These are phyloP conservation scores for Sitta europaea DNA, from an alignment of 2,113 vertebrate genomes.

Conservation along the genomic window DNA sequence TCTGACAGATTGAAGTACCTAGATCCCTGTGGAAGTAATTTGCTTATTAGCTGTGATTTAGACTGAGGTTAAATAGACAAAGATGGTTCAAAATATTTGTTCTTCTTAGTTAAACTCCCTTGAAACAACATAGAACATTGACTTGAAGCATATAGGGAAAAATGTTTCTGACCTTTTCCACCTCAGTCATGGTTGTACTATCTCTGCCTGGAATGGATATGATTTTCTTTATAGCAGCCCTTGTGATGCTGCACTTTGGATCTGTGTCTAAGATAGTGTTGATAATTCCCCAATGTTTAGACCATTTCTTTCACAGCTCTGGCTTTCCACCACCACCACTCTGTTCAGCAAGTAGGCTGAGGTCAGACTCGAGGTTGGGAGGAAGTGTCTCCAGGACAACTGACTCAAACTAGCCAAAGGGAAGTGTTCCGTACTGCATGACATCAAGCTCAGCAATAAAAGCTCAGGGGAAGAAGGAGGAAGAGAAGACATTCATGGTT, in stretches of 20 bases:
- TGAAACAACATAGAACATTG: background rate
- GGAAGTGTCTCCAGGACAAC: background rate
- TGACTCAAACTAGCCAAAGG: background rate
- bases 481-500: background rate
- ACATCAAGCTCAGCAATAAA: background rate
- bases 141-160: background rate
- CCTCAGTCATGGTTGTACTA: background rate
- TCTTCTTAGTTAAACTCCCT: background rate
- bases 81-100: background rate
- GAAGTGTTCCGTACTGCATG: background rate
- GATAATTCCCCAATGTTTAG: background rate
- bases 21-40: background rate
- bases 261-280: background rate
- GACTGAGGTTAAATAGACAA: background rate
- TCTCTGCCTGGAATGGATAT: background rate
- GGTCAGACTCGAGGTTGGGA: background rate
- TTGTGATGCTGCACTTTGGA: background rate
- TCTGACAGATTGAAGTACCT: background rate
- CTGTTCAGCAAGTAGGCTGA: background rate
- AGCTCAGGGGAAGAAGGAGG: background rate
- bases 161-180: background rate
- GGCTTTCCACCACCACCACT: background rate
- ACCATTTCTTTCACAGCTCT: background rate
- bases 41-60: background rate
- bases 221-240: background rate